These are phyloP conservation scores for Ophiothrix spiculata DNA, from an alignment of 35 echinoderm and acorn worm species.

Conservation along the genomic window DNA sequence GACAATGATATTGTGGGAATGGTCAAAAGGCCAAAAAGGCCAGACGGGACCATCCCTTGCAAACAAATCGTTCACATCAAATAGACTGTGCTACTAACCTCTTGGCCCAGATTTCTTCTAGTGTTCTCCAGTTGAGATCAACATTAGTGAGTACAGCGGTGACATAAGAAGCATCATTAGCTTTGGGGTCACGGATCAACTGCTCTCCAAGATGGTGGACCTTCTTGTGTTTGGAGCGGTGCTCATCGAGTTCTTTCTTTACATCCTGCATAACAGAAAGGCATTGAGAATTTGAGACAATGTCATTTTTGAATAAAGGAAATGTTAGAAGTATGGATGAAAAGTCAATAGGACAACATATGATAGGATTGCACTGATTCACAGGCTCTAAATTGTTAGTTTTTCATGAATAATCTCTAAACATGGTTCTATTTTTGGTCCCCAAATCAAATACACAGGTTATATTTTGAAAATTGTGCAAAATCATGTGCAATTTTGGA, in stretches of 20 bases:
- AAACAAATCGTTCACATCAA: neutral
- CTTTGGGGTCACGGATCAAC: conserved; percentile 82
- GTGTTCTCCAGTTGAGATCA: conserved; percentile 85
- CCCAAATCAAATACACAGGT: neutral
- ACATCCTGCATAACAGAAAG: conserved; percentile 33
- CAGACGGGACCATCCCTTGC: neutral
- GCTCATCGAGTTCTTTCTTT: conserved; percentile 56
- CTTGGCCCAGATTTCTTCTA: conserved; percentile 86
- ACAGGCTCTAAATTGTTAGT: neutral
- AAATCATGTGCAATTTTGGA: no score
- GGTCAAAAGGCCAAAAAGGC: neutral
- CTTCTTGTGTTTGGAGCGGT: conserved; percentile 68
- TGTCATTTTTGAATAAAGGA: neutral
- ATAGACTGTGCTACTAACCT: conserved; percentile 49
- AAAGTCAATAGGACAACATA: neutral
- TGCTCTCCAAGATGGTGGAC: conserved; percentile 81
- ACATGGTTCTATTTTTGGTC: neutral
- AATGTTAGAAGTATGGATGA: neutral
- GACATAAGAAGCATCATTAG: conserved; percentile 83
- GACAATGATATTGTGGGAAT: neutral
- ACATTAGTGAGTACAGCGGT: conserved; percentile 86
- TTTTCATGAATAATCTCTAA: neutral
- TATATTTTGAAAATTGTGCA: no score
- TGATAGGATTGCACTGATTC: neutral
- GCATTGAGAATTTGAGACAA: neutral